phyloP scores from a whole-genome alignment of 2,888 invertebrate genomes.

The Protophormia terraenovae region DNA sequence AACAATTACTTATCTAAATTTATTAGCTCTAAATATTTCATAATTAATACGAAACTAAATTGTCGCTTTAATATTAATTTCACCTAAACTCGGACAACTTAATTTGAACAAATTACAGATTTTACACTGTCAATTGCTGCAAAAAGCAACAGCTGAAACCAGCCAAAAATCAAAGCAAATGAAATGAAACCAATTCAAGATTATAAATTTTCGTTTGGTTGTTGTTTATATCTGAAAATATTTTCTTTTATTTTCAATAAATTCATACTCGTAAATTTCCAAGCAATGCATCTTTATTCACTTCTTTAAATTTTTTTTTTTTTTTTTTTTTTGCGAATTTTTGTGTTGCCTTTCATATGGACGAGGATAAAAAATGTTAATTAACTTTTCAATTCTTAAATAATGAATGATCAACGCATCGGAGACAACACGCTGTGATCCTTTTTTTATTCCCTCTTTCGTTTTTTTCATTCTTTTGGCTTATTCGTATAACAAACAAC shows the following conservation, averaged over 20 bases:
- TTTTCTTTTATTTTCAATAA: conserved; percentile 64
- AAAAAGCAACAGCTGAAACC: background rate
- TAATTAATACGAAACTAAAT: background rate
- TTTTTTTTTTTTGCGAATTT: conserved; percentile 40
- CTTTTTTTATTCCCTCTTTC: conserved; percentile 73
- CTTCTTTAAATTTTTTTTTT: background rate
- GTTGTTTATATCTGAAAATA: conserved; percentile 49
- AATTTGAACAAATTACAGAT: conserved; percentile 43
- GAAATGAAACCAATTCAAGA: conserved; percentile 43
- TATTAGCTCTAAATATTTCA: background rate
- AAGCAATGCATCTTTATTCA: conserved; percentile 63
- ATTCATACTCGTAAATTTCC: conserved; percentile 63
- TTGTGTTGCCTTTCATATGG: no score
- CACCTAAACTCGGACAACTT: conserved; percentile 5
- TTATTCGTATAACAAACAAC: conserved; percentile 9
- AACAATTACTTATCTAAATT: no score
- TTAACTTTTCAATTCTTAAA: conserved; percentile 82
- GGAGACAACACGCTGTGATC: conserved; percentile 80
- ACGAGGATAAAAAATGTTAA: conserved; percentile 79
- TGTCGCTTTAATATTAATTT: background rate
- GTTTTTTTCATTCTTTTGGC: conserved; percentile 59
- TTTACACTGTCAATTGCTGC: conserved; percentile 28
- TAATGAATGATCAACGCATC: conserved; percentile 81
- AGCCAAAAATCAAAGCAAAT: conserved; percentile 13
- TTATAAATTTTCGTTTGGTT: conserved; percentile 46